Evolutionary conservation across 2,888 invertebrate genomes (phyloP).

Genomic region (Bugulina stolonifera): DNA sequence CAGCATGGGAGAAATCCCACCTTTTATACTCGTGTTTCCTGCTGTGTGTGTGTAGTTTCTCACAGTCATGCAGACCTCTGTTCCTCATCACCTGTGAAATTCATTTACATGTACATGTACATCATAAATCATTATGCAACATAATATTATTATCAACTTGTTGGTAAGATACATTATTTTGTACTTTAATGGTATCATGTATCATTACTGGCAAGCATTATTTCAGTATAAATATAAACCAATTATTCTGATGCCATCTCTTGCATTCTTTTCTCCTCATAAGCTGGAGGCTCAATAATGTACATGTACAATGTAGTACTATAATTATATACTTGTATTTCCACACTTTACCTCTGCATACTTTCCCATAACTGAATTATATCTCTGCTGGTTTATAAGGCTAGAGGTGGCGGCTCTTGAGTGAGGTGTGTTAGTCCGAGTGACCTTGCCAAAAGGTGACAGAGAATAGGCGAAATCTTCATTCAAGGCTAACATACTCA

Average conservation of each 20-base stretch:
- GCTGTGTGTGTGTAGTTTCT: neutral
- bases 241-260: too few relatives aligned
- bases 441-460: neutral
- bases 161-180: too few relatives aligned
- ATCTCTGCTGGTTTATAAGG: neutral
- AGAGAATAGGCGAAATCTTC: constrained; percentile 4
- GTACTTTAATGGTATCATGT: too few relatives aligned
- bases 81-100: neutral
- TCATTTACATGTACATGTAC: too few relatives aligned
- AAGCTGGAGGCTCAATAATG: too few relatives aligned
- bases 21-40: constrained; percentile 16
- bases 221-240: too few relatives aligned
- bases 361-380: neutral
- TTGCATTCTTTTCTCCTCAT: too few relatives aligned
- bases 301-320: too few relatives aligned
- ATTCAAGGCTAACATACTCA: constrained; percentile 3
- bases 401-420: neutral
- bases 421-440: neutral
- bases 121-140: neutral
- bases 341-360: constrained; percentile 17
- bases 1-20: constrained; percentile 6
- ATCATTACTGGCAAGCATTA: too few relatives aligned
- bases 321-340: too few relatives aligned
- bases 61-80: neutral
- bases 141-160: too few relatives aligned